Conservation (phyloP, 2,888 invertebrate genomes). For the Amphipoea oculea region DNA sequence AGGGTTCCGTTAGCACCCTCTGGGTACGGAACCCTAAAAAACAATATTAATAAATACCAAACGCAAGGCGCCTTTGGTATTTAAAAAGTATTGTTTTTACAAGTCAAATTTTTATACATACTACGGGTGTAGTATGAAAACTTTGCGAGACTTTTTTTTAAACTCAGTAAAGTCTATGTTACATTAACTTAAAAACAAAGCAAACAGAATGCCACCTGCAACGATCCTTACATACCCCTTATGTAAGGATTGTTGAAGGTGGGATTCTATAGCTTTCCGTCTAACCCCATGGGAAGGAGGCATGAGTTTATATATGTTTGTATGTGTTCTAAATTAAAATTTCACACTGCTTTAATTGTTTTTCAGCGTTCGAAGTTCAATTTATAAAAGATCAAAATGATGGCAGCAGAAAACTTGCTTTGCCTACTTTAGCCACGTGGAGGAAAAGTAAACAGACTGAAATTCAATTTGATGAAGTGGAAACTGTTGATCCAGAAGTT, state of each 20-base stretch:
- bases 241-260: background rate
- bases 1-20: too few relatives aligned
- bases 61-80: too few relatives aligned
- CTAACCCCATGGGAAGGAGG: background rate
- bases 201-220: too few relatives aligned
- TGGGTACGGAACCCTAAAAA: too few relatives aligned
- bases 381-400: slow-evolving; percentile 61
- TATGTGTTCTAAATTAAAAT: background rate
- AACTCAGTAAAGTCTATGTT: background rate
- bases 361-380: slow-evolving; percentile 70
- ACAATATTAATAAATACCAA: too few relatives aligned
- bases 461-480: slow-evolving; percentile 56
- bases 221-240: too few relatives aligned
- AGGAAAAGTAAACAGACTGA: slow-evolving; percentile 57
- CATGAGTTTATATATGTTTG: background rate
- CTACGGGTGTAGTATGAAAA: background rate
- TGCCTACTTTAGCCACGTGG: slow-evolving; percentile 73
- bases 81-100: background rate
- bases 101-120: background rate
- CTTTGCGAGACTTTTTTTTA: background rate
- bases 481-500: slow-evolving; percentile 46
- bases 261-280: background rate
- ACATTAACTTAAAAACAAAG: background rate
- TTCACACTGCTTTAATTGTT: background rate
- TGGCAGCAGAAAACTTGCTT: slow-evolving; percentile 52